Percentiles rank a stretch among this genome's conserved stretches.
phyloP scores from a whole-genome alignment of 1,140 invertebrate genomes.

The Diachasma alloeum region DNA sequence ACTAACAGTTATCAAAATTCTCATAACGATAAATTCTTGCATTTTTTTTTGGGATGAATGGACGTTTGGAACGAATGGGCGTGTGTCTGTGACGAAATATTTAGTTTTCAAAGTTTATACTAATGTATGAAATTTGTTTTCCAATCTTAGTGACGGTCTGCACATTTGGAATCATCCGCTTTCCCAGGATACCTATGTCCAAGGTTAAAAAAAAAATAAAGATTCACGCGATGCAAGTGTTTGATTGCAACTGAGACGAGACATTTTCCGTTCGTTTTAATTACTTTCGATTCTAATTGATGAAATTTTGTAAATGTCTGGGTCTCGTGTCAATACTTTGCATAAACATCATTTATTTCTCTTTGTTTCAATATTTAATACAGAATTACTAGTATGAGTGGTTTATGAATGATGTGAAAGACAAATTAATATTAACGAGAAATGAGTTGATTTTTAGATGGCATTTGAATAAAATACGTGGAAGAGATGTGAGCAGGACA shows the following conservation, averaged over 20 bases:
- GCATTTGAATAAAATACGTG: slow-evolving; percentile 59
- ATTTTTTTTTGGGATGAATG: background rate
- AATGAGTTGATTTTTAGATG: slow-evolving; percentile 69
- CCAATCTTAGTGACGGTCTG: slow-evolving; percentile 63
- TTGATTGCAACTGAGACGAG: background rate
- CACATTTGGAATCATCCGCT: slow-evolving; percentile 60
- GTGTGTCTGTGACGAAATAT: slow-evolving; percentile 40
- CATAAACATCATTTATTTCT: background rate
- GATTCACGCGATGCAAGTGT: slow-evolving; percentile 42
- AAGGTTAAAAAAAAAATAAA: slow-evolving; percentile 51
- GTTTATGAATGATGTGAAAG: slow-evolving; percentile 53
- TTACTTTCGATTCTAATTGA: slow-evolving; percentile 14
- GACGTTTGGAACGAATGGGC: background rate
- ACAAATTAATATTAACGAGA: slow-evolving; percentile 66
- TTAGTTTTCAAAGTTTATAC: slow-evolving; percentile 55
- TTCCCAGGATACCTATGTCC: slow-evolving; percentile 58
- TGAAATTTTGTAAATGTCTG: background rate
- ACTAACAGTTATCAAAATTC: background rate
- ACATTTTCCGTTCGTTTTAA: background rate
- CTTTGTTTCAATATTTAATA: slow-evolving; percentile 25
- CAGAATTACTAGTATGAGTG: slow-evolving; percentile 56
- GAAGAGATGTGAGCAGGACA: slow-evolving; percentile 61
- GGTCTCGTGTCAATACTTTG: background rate
- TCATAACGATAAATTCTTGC: slow-evolving; percentile 1
- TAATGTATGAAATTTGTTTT: slow-evolving; percentile 62